Evolutionary conservation across 2,113 vertebrate genomes (phyloP).

Genomic region (Petrocephalus zakoni): DNA sequence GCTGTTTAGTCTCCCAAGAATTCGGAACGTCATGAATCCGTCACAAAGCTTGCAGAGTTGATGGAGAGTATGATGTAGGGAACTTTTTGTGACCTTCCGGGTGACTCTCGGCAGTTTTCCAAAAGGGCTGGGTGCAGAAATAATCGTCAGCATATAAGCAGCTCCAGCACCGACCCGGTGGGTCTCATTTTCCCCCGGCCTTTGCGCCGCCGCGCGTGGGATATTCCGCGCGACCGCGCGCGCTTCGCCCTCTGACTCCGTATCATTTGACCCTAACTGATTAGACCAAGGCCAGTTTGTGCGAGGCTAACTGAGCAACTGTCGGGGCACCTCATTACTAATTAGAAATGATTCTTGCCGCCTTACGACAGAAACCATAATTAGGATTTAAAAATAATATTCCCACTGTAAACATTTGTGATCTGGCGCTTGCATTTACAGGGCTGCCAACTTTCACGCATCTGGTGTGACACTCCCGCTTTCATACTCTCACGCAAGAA

Average conservation of each 20-base stretch:
- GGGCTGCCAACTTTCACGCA: background rate
- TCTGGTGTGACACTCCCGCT: background rate
- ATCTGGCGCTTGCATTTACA: background rate
- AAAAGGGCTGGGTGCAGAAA: background rate
- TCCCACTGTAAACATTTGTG: background rate
- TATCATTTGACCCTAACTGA: background rate
- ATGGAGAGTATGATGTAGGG: background rate
- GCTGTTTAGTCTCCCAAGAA: background rate
- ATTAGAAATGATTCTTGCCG: background rate
- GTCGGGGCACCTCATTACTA: background rate
- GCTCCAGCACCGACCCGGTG: background rate
- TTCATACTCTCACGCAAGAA: background rate
- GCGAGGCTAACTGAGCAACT: background rate
- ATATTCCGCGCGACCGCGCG: background rate
- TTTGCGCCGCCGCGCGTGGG: background rate
- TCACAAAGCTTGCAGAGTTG: background rate
- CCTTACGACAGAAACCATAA: background rate
- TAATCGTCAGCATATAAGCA: background rate
- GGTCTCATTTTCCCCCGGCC: background rate
- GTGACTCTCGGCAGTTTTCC: background rate
- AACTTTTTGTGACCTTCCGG: background rate
- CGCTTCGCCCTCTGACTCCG: background rate
- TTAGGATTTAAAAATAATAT: slow-evolving; percentile 3
- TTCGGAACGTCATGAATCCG: background rate
- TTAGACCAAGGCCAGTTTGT: background rate